Percentiles rank a stretch among this genome's conserved stretches.
These are phyloP conservation scores for Coregonus suidteri DNA, from an alignment of 2,797 vertebrate species.

Conservation along the genomic window DNA sequence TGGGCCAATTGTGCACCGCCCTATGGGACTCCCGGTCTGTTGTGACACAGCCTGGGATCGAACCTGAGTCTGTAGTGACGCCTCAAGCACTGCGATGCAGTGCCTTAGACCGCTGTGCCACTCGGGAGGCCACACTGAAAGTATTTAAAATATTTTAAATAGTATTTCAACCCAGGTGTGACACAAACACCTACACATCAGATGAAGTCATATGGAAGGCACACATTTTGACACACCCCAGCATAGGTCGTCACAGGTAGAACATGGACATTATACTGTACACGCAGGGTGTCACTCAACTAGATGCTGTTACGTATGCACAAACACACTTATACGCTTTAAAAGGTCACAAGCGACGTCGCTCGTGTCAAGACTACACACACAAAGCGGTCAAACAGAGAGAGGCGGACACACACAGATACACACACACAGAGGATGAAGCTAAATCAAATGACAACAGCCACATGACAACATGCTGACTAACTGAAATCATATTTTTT, in stretches of 20 bases:
- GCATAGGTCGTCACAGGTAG: neutral
- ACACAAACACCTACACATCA: slow-evolving; percentile 1
- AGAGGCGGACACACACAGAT: too few relatives aligned
- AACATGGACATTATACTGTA: too few relatives aligned
- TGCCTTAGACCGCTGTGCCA: too few relatives aligned
- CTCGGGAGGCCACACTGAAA: too few relatives aligned
- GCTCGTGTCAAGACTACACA: neutral
- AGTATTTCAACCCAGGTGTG: too few relatives aligned
- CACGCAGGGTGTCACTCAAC: neutral
- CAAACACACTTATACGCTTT: neutral
- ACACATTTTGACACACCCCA: neutral
- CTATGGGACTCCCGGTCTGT: too few relatives aligned
- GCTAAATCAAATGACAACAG: neutral
- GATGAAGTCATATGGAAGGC: neutral
- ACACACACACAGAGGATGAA: neutral
- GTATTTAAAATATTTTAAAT: neutral
- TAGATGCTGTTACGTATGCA: neutral
- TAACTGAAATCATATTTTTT: neutral
- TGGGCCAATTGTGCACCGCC: too few relatives aligned
- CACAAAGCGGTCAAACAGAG: neutral
- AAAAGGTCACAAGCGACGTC: neutral
- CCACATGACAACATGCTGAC: neutral
- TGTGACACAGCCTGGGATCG: too few relatives aligned
- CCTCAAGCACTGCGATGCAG: too few relatives aligned
- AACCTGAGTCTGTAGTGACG: too few relatives aligned